Conservation (phyloP, 2,797 vertebrate species). For the Denticeps clupeoides region DNA sequence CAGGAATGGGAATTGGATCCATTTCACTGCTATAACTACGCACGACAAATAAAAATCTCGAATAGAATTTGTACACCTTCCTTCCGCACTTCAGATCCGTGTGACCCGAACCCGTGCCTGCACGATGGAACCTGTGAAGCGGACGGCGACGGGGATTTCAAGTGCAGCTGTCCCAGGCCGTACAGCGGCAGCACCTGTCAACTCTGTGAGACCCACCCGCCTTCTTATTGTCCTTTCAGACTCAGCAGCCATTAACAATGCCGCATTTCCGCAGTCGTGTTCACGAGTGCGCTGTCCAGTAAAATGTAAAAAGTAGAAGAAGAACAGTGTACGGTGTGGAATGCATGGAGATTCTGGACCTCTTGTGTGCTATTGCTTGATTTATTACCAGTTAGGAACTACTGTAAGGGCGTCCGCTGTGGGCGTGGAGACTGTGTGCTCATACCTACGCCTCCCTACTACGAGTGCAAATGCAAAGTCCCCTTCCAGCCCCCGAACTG, state of each 20-base stretch:
- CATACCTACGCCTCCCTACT: constrained; percentile 35
- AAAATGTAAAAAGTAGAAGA: no score
- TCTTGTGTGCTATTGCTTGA: neutral
- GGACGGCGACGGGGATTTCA: constrained; percentile 3
- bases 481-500: constrained; percentile 40
- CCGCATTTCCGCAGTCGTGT: no score
- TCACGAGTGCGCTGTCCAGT: no score
- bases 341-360: neutral
- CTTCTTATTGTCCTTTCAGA: neutral
- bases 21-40: no score
- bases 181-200: constrained; percentile 47
- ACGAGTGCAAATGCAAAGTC: constrained; percentile 46
- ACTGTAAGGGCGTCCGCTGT: constrained; percentile 40
- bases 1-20: no score
- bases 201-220: constrained; percentile 24
- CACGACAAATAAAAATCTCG: no score
- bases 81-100: constrained; percentile 30
- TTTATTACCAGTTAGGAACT: constrained; percentile 35
- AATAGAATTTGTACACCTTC: neutral
- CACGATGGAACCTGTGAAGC: constrained; percentile 39
- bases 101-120: constrained; percentile 45
- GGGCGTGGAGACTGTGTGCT: constrained; percentile 39
- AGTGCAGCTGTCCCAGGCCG: constrained; percentile 38
- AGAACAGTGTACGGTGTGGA: neutral
- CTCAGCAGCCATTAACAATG: no score